These are phyloP conservation scores for Lepus oiostolus DNA, from an alignment of 2,797 vertebrate genomes.

Conservation along the genomic window DNA sequence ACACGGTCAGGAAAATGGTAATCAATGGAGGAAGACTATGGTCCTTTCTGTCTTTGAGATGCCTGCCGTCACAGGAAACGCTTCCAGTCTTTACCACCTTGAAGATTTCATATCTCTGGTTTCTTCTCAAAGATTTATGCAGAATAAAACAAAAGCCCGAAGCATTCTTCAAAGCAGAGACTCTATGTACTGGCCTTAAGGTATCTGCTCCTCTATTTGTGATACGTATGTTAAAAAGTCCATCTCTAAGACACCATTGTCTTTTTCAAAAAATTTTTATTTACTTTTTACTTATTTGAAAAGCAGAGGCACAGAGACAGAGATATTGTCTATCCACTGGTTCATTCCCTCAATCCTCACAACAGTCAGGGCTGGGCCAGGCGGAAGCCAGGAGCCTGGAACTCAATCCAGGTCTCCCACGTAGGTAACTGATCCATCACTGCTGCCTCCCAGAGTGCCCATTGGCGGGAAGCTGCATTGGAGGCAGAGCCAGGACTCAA, in stretches of 20 bases:
- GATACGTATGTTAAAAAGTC: background rate
- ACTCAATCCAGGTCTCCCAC: too few relatives aligned
- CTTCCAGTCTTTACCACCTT: background rate
- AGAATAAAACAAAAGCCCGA: constrained; percentile 37
- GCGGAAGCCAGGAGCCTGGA: too few relatives aligned
- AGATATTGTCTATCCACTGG: too few relatives aligned
- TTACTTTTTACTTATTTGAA: too few relatives aligned
- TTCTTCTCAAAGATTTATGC: constrained; percentile 22
- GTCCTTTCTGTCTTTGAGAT: background rate
- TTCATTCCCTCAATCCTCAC: too few relatives aligned
- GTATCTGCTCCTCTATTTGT: constrained; percentile 32
- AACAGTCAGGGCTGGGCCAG: too few relatives aligned
- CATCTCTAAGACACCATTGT: background rate
- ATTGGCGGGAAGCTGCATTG: too few relatives aligned
- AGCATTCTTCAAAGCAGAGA: constrained; percentile 13
- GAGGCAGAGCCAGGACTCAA: too few relatives aligned
- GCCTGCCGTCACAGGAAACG: background rate
- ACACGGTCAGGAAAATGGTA: background rate
- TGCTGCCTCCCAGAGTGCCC: too few relatives aligned
- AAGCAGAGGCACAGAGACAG: too few relatives aligned
- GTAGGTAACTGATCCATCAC: too few relatives aligned
- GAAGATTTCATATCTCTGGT: background rate
- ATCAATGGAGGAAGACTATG: background rate
- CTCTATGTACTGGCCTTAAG: constrained; percentile 7
- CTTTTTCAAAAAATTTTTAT: too few relatives aligned